These are phyloP conservation scores for Diorhabda elongata DNA, from an alignment of 1,140 invertebrate species.

Conservation along the genomic window DNA sequence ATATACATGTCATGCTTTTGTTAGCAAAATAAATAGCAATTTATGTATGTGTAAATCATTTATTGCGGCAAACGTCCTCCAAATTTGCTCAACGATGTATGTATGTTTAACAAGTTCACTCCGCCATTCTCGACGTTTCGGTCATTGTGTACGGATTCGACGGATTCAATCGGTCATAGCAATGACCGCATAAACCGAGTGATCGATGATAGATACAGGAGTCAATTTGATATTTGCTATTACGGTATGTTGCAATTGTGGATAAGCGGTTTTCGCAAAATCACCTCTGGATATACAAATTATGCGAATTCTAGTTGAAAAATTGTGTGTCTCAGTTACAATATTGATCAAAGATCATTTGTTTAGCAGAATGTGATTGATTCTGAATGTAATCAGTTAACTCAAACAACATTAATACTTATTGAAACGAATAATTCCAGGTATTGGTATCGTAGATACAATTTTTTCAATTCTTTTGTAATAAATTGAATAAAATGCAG, in stretches of 20 bases:
- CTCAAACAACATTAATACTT: too few species aligned
- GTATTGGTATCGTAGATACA: too few species aligned
- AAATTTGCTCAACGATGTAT: conserved; percentile 2
- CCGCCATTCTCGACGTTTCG: not conserved
- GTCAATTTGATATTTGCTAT: conserved; percentile 1
- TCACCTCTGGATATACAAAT: not conserved
- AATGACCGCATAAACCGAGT: not conserved
- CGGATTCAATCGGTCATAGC: not conserved
- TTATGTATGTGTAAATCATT: not conserved
- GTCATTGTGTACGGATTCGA: conserved; percentile 1
- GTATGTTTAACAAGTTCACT: not conserved
- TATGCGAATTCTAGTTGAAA: not conserved
- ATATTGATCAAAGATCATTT: too few species aligned
- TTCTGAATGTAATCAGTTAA: too few species aligned
- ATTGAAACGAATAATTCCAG: too few species aligned
- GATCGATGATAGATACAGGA: not conserved
- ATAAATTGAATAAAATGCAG: too few species aligned
- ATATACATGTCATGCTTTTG: too few species aligned
- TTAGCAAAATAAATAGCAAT: too few species aligned
- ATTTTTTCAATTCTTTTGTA: too few species aligned
- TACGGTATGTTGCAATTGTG: not conserved
- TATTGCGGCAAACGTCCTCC: conserved; percentile 1
- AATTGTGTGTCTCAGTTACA: not conserved
- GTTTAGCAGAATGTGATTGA: too few species aligned
- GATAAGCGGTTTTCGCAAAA: not conserved